Evolutionary conservation across 2,113 vertebrate genomes (phyloP).

Genomic region (Columba janthina): DNA sequence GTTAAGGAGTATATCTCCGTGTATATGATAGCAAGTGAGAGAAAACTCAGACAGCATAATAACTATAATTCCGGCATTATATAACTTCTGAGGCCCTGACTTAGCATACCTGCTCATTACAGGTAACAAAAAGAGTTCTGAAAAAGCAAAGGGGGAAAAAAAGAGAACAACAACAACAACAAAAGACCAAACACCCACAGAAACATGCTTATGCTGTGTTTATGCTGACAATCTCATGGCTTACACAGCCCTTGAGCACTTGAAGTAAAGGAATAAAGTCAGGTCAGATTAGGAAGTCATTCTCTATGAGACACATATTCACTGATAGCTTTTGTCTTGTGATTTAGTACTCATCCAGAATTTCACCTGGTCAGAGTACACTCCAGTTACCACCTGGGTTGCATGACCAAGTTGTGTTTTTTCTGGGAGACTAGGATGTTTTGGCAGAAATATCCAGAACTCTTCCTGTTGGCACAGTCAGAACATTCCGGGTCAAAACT

Average conservation of each 20-base stretch:
- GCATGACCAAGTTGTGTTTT: neutral
- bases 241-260: neutral
- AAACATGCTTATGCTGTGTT: neutral
- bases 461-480: neutral
- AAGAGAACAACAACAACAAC: rapidly evolving
- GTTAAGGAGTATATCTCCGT: neutral
- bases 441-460: neutral
- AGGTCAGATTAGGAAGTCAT: neutral
- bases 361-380: neutral
- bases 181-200: neutral
- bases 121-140: neutral
- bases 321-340: neutral
- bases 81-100: neutral
- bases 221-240: neutral
- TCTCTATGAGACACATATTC: neutral
- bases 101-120: neutral
- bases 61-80: neutral
- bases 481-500: neutral
- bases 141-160: rapidly evolving
- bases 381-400: rapidly evolving
- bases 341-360: neutral
- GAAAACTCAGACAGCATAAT: neutral
- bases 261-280: neutral
- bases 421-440: neutral
- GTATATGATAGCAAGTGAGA: neutral